Percentiles rank a stretch among this genome's conserved stretches.
Conservation (phyloP, 2,797 vertebrate species). For the Myotis daubentonii region DNA sequence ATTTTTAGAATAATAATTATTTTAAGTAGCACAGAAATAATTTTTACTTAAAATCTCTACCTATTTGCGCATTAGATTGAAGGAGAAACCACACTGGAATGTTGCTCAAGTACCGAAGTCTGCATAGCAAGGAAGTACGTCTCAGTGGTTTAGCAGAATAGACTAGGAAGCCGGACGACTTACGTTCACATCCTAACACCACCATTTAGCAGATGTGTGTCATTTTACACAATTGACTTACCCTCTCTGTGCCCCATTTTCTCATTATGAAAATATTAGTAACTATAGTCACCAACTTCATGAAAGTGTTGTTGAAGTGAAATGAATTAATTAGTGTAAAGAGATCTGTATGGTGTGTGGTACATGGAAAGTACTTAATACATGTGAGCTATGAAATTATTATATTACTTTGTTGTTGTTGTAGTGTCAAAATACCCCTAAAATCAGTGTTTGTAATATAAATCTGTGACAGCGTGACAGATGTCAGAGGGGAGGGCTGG, state of each 20-base stretch:
- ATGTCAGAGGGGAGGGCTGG: not conserved
- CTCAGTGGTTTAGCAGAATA: not conserved
- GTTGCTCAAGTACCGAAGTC: not conserved
- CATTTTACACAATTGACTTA: not conserved
- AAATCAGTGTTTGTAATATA: not conserved
- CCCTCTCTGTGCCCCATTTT: not conserved
- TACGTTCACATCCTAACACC: not conserved
- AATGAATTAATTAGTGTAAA: conserved; percentile 1
- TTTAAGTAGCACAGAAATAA: not conserved
- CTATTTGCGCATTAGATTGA: not conserved
- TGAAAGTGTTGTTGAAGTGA: not conserved
- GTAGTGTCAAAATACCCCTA: not conserved
- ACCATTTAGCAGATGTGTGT: accelerated
- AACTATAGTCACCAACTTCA: not conserved
- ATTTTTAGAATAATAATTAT: not conserved
- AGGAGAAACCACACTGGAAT: not conserved
- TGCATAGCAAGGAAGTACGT: not conserved
- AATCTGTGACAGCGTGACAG: not conserved
- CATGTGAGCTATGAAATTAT: not conserved
- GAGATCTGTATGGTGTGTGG: not conserved
- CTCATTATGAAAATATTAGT: not conserved
- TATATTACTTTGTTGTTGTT: not conserved
- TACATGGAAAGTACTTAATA: not conserved
- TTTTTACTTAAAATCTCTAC: not conserved
- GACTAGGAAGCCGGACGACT: accelerated